A percentile compares a stretch with the other conserved stretches of the same genome.
Conservation (phyloP, 2,797 vertebrate genomes). For the Ara ararauna region DNA sequence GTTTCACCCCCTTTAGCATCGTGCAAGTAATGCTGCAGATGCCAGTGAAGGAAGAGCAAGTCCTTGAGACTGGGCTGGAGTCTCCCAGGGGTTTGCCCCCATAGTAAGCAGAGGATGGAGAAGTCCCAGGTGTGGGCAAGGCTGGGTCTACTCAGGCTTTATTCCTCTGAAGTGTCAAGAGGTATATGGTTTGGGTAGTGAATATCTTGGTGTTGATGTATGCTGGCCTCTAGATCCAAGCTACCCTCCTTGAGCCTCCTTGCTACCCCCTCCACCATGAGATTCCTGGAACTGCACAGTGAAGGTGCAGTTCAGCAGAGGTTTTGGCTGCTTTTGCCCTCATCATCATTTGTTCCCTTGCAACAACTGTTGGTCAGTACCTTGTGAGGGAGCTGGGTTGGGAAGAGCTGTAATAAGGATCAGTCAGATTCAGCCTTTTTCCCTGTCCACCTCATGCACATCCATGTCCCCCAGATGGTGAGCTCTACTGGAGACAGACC, state of each 20-base stretch:
- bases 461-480: background rate
- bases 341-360: background rate
- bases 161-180: background rate
- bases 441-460: background rate
- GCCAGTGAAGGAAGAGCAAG: background rate
- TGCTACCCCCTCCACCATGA: background rate
- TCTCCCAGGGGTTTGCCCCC: background rate
- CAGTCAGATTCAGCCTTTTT: background rate
- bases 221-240: background rate
- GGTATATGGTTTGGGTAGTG: background rate
- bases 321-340: background rate
- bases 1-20: background rate
- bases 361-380: background rate
- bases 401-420: background rate
- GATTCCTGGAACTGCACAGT: background rate
- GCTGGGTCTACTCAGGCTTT: background rate
- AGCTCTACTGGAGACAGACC: background rate
- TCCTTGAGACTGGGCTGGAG: background rate
- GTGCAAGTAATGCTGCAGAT: background rate
- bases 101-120: background rate
- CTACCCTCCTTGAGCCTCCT: background rate
- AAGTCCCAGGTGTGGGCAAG: rapidly evolving
- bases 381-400: background rate
- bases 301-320: background rate
- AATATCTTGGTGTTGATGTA: background rate